Base-by-base conservation (phyloP, 2,888 invertebrate species). In the Myopa tessellatipennis region DNA sequence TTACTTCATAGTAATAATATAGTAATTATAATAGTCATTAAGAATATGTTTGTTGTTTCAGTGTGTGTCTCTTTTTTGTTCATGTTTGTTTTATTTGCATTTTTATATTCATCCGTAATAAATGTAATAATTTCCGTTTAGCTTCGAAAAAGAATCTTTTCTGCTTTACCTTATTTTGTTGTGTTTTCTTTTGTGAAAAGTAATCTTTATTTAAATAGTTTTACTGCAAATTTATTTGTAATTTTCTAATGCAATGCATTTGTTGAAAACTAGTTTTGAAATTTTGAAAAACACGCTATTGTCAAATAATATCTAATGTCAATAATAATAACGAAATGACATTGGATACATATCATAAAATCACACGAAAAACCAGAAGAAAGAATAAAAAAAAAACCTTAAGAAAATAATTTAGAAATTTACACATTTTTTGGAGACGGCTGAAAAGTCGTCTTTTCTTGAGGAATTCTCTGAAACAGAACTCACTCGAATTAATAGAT, bases 1-100 rank as follows among this genome's bases (percentile, higher is more conserved):
- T 10, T 70, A 60, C 16, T 50, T 58, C 52, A 18, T 26, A 40
- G 50, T 70, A 76, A 74, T 58, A 73, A 52, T 69, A 45, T n/a
- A 18, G 18, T 73, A 73, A 65, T 74, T 45, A 74, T 74, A 74
- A 74, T 74, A 75, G 60, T 75, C 58, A 61, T 58, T 69, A 45
- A 69, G 69, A 75, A 69, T 68, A 68, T 73, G 38, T 36, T 55
- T 65, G 45, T 69, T 75, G 75, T 75, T 75, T 69, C 34, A 36
- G 26, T 26, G 40, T 73, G 60, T 36, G 4, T 55, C 55, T 60
- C 58, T 34, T 72, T 8, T 14, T 70, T 61, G 3, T 18, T 74
- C 34, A 74, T 18, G 14, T 45, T 61, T 34, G 36, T 55, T 45
- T 61, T 34, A 60, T 55, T 10, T 55, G 50, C 52, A 36, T 34